Conservation (phyloP, 1,140 invertebrate species). For the Ceratosolen fusciceps region DNA sequence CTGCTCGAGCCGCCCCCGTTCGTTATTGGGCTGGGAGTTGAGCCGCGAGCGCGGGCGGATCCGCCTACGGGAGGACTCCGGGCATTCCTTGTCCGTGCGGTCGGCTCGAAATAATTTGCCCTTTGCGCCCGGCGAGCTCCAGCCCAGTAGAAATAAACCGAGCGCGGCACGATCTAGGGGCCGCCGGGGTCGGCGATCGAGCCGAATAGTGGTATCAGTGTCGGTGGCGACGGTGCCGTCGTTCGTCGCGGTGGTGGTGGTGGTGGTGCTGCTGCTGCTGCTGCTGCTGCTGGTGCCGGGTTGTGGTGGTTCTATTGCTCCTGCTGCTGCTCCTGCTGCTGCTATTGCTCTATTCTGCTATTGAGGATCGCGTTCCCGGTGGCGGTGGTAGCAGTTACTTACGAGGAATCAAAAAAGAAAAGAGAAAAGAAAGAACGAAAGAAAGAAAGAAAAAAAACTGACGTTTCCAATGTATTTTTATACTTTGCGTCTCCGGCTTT, state of each 20-base stretch:
- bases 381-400: not conserved
- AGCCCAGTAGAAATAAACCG: not conserved
- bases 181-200: too few species aligned
- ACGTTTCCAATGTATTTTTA: conserved; percentile 8
- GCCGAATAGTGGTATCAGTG: too few species aligned
- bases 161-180: too few species aligned
- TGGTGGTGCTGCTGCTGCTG: not conserved
- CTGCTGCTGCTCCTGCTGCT: too few species aligned
- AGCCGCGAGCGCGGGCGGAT: not conserved
- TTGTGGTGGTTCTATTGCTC: too few species aligned
- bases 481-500: not conserved
- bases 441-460: not conserved
- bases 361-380: too few species aligned
- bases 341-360: too few species aligned
- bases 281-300: not conserved
- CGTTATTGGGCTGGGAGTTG: too few species aligned
- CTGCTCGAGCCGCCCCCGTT: conserved; percentile 12
- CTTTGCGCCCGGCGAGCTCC: too few species aligned
- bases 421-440: too few species aligned
- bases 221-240: not conserved
- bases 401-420: too few species aligned
- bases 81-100: not conserved
- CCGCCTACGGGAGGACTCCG: too few species aligned
- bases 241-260: not conserved
- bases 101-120: not conserved